A percentile compares a stretch with the other conserved stretches of the same genome.
Evolutionary conservation across 1,140 invertebrate species (phyloP).

Genomic region (Rhyzopertha dominica): DNA sequence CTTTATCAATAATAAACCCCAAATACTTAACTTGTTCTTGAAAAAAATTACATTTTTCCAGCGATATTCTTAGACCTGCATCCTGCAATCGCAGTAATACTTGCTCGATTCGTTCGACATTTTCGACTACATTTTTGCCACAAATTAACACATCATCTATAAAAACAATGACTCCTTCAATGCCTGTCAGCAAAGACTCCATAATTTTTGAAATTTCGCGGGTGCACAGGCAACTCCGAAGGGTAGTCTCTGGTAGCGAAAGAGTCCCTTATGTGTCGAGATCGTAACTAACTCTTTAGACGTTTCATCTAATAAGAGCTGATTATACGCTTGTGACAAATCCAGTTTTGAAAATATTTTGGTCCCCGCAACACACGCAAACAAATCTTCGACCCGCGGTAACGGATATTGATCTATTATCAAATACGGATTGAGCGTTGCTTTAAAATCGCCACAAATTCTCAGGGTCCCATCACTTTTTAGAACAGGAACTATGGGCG

Average conservation of each 20-base stretch:
- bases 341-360: slow-evolving; percentile 38
- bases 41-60: slow-evolving; percentile 14
- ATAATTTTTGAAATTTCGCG: slow-evolving; percentile 12
- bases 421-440: slow-evolving; percentile 43
- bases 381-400: slow-evolving; percentile 37
- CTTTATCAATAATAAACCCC: slow-evolving; percentile 34
- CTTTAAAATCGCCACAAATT: slow-evolving; percentile 42
- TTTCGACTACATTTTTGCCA: slow-evolving; percentile 8
- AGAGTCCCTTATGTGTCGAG: slow-evolving; percentile 28
- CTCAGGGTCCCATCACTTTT: slow-evolving; percentile 12
- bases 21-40: too few species aligned
- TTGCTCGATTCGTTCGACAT: slow-evolving; percentile 6
- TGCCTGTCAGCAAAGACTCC: background rate
- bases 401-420: slow-evolving; percentile 36
- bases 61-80: slow-evolving; percentile 8
- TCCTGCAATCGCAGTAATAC: slow-evolving; percentile 10
- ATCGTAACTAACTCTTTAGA: slow-evolving; percentile 28
- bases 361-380: slow-evolving; percentile 26
- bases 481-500: slow-evolving; percentile 48
- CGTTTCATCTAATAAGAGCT: slow-evolving; percentile 34
- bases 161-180: too few species aligned
- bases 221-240: too few species aligned
- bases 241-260: too few species aligned
- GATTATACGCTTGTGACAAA: slow-evolving; percentile 36
- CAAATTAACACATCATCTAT: slow-evolving; percentile 13